Evolutionary conservation across 2,113 vertebrate genomes (phyloP), one percentile per base, ranked within the genome.

Genomic region (Cottus gobio): DNA sequence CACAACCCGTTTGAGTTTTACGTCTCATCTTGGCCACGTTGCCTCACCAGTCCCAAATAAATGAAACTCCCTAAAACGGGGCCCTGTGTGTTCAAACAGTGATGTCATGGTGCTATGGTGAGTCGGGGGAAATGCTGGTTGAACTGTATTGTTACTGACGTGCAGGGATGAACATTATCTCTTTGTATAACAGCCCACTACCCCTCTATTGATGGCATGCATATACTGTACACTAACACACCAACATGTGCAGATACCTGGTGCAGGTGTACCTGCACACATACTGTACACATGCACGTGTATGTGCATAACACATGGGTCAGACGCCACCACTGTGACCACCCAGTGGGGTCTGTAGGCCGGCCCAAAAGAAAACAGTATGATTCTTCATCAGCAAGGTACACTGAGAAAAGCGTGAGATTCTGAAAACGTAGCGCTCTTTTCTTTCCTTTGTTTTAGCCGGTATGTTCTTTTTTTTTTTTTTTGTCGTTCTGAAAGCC

Each of bases 71-170:
- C 48, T 66, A 44, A 57, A 42, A 64, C 7, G 36, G 75, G 60
- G 63, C 36, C 20, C 67, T 70, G 60, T 56, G 9, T 64, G 74
- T 67, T 70, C 0, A 54, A 50, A 66, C 37, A 58, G 80, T 84
- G 80, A 85, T 30, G 64, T 80, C 85, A 71, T 83, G 90, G 90
- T 89, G 89, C 85, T 87, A 83, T 4, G 50, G 82, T 77, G 76
- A 69, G 36, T 28, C 24, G 52, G 67, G 31, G 58, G 18, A 42
- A 54, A 26, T 61, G 61, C 56, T 58, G 67, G 71, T 62, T 69
- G 78, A 61, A 80, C 75, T 66, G 37, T 74, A 7, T 71, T 82
- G 57, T 73, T 75, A 78, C 67, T 72, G 28, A 58, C 31, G 68
- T 12, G 52, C 74, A 70, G 52, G 79, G 34, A 68, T 52, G 39